A percentile compares a stretch with the other conserved stretches of the same genome.
phyloP scores from a whole-genome alignment of 2,113 vertebrate species.

The Guaruba guarouba region DNA sequence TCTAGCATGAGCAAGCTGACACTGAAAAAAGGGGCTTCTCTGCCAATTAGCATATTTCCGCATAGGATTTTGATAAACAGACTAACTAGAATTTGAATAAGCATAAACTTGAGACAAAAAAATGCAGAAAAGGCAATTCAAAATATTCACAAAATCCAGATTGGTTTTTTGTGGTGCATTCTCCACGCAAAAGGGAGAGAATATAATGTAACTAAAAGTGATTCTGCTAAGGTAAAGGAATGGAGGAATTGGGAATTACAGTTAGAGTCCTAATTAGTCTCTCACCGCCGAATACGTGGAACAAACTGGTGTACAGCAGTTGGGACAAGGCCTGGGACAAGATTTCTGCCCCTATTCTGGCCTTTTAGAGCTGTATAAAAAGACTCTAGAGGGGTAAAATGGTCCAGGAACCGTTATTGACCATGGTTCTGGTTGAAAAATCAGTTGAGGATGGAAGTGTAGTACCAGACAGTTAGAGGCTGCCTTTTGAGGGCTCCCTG shows the following conservation, averaged over 20 bases:
- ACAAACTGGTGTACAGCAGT: background rate
- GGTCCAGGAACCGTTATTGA: background rate
- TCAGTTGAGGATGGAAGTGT: background rate
- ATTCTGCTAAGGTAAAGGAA: background rate
- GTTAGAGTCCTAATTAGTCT: background rate
- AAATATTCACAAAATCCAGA: background rate
- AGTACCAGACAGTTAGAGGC: background rate
- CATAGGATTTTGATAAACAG: background rate
- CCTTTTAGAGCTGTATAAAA: background rate
- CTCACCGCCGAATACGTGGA: background rate
- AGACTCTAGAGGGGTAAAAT: background rate
- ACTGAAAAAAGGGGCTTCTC: background rate
- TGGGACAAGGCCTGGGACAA: background rate
- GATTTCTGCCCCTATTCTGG: background rate
- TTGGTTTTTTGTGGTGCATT: background rate
- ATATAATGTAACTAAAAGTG: background rate
- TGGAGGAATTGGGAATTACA: background rate
- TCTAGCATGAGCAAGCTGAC: background rate
- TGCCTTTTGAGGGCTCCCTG: background rate
- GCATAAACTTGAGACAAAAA: background rate
- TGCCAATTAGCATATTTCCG: background rate
- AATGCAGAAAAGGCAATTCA: background rate
- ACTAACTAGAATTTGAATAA: constrained; percentile 5
- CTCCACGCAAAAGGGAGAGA: background rate
- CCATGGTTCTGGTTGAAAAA: background rate